Conservation (phyloP, 2,113 vertebrate species). For the Apeltes quadracus region DNA sequence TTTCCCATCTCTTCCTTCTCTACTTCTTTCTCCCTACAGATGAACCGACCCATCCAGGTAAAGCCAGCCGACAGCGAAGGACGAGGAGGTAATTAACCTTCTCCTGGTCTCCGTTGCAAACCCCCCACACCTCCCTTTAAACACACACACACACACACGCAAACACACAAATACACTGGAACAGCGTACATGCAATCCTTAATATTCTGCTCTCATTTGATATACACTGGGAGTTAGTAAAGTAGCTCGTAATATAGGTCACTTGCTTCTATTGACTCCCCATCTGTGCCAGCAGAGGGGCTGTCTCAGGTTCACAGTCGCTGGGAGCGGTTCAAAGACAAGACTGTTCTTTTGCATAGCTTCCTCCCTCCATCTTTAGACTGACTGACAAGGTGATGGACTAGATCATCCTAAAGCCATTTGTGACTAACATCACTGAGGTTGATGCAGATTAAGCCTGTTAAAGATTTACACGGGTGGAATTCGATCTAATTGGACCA, state of each 20-base stretch:
- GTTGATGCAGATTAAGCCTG: constrained; percentile 72
- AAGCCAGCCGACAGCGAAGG: constrained; percentile 99
- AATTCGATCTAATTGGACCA: constrained; percentile 61
- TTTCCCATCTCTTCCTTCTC: constrained; percentile 55
- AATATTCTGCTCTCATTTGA: constrained; percentile 70
- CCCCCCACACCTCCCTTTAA: background rate
- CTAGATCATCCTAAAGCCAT: constrained; percentile 65
- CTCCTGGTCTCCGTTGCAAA: constrained; percentile 62
- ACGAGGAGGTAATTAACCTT: constrained; percentile 93
- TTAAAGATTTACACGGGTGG: constrained; percentile 71
- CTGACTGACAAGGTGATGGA: constrained; percentile 66
- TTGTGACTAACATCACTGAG: constrained; percentile 66
- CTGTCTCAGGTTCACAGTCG: constrained; percentile 72
- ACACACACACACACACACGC: constrained; percentile 50
- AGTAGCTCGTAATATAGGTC: constrained; percentile 80
- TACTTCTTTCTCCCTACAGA: constrained; percentile 80
- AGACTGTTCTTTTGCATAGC: constrained; percentile 25
- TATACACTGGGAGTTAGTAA: constrained; percentile 70
- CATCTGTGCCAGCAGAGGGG: constrained; percentile 73
- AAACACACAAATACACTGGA: constrained; percentile 64
- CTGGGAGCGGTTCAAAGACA: constrained; percentile 70
- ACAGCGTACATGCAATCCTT: constrained; percentile 59
- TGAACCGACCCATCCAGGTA: constrained; percentile 99
- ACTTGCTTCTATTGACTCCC: constrained; percentile 80
- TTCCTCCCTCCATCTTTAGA: constrained; percentile 24